Base-by-base conservation (phyloP, 2,113 vertebrate genomes). In the Calyptommatus sinebrachiatus region DNA sequence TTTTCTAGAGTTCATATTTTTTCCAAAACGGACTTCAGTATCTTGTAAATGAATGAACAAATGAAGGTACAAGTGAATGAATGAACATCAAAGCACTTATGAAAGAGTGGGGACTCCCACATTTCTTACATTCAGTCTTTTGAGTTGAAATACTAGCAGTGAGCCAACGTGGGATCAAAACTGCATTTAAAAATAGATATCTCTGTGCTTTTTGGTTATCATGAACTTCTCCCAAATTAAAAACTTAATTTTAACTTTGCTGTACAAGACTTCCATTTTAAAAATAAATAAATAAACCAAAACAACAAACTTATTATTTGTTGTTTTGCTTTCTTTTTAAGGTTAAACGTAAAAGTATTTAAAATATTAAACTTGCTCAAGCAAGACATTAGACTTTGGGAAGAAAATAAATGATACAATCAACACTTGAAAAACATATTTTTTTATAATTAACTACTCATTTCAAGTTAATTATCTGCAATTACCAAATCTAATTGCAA, bases 401-500 rank as follows among this genome's bases (percentile, higher is more conserved):
- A 84, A 78, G 91, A 89, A 94, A 94, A 93, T 91, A 93, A 94
- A 93, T 89, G 92, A 93, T 91, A 92, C 91, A 91, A 94, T 94
- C 89, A 93, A 88, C 85, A 93, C 89, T 85, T 86, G 84, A 89
- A 91, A 94, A 90, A 91, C 87, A 89, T 88, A 90, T 92, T 88
- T 93, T 94, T 93, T 90, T 90, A 93, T 92, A 93, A 94, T 95
- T 94, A 95, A 93, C 90, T 93, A 86, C 91, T 95, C 92, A 91
- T 95, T 95, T 94, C 94, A 88, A 93, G 92, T 90, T 95, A 95
- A 95, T 95, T 92, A 94, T 92, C 91, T 91, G 91, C 92, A 92
- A 94, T 95, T 95, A 94, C 79, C 84, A 93, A 93, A 93, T 92
- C 88, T 95, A 94, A 94, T 94, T 93, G 92, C 94, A 94, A 91